Percentiles rank a stretch among this genome's conserved stretches.
Evolutionary conservation across 53 echinoderm and acorn worm genomes (phyloP).

Genomic region (Mesocentrotus franciscanus): DNA sequence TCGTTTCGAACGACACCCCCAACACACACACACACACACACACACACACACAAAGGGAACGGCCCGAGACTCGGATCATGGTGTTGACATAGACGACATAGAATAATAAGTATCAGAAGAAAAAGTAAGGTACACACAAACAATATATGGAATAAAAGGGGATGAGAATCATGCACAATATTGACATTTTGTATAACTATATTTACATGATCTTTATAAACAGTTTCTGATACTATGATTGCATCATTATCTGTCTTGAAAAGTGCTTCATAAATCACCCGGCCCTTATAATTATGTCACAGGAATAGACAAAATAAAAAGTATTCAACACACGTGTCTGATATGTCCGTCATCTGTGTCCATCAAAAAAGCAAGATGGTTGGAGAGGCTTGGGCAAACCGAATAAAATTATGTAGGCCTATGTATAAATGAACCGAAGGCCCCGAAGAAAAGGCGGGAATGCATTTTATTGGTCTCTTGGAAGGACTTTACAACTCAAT

Average conservation of each 20-base stretch:
- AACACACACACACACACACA: no score
- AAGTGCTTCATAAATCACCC: neutral
- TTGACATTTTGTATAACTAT: neutral
- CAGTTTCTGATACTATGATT: neutral
- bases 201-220: neutral
- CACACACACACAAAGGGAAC: no score
- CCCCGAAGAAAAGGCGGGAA: neutral
- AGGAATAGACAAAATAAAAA: neutral
- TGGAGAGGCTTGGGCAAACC: no score
- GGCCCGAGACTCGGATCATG: no score
- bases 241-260: neutral
- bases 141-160: no score
- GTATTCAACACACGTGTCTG: neutral
- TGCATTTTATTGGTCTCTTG: constrained; percentile 26
- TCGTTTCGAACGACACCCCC: no score
- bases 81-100: no score
- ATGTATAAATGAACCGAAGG: neutral
- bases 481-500: neutral
- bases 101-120: no score
- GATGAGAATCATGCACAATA: no score
- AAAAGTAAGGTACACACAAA: no score
- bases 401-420: neutral
- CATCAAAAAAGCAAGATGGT: neutral
- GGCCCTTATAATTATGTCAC: neutral
- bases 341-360: neutral